Evolutionary conservation across 1,140 invertebrate genomes (phyloP), one percentile per base, ranked within the genome.

Genomic region (Zaprionus gabonicus): DNA sequence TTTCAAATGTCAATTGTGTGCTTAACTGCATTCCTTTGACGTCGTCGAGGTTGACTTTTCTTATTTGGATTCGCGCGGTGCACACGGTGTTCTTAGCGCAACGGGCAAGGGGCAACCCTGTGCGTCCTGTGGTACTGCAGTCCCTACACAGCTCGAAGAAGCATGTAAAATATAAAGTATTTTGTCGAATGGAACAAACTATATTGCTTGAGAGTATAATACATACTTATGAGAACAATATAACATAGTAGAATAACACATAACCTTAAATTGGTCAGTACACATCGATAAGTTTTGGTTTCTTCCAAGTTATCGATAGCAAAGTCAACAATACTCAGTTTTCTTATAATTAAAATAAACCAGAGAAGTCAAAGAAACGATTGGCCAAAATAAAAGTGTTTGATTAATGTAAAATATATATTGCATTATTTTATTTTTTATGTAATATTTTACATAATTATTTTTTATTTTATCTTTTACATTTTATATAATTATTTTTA

Each of bases 1-100:
- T 87, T 91, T 91, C 79, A 91, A 88, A 91, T 91, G 84, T 92
- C 91, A 92, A 92, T 92, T 92, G 91, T 92, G 82, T 88, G 91
- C 91, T 92, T 91, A 92, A 92, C 84, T 92, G 91, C 78, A 88
- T 92, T 83, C 91, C 90, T 88, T 88, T 82, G 86, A 88, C 83
- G 12, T 17, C 38, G 15, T 66, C 25, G 36, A 27, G 28, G 34
- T 58, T 75, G 83, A 62, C 71, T 81, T 88, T 88, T 78, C 85
- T 81, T 90, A 88, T 88, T 83, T 81, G 73, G 68, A 53, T 46
- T 56, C 58, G 49, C 23, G 34, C 76, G 56, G 58, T 15, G 44
- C 15, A 59, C 36, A 36, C 31, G 9, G 31, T 34, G 15, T 28
- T 49, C 38, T 28, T 44, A 36, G 17, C 20, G 7, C 9, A 34